These are phyloP conservation scores for Brachypodius melanocephalos DNA, from an alignment of 2,113 vertebrate species.

Conservation along the genomic window DNA sequence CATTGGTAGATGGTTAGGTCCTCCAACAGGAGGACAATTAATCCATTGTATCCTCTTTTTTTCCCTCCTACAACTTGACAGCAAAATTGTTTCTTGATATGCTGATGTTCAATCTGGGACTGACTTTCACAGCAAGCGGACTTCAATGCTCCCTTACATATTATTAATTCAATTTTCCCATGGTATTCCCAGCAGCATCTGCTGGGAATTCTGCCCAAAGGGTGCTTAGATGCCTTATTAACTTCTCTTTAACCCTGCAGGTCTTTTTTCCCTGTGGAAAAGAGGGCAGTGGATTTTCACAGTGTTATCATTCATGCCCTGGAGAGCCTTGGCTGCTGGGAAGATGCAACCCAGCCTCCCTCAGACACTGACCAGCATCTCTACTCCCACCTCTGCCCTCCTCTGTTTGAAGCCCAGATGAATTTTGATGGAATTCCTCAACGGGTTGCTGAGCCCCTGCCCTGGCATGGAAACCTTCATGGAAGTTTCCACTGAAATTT, in stretches of 20 bases:
- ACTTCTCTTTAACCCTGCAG: neutral
- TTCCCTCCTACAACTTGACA: neutral
- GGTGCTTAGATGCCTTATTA: accelerated
- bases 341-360: neutral
- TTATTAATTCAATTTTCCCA: neutral
- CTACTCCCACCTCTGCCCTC: neutral
- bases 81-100: neutral
- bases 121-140: neutral
- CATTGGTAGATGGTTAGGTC: neutral
- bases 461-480: neutral
- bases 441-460: neutral
- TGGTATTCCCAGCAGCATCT: neutral
- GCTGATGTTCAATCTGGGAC: neutral
- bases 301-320: neutral
- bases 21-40: neutral
- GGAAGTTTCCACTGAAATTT: slow-evolving; percentile 14
- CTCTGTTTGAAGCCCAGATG: neutral
- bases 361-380: neutral
- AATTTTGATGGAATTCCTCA: neutral
- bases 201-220: neutral
- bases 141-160: neutral
- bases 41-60: neutral
- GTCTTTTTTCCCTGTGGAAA: neutral
- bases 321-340: neutral
- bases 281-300: neutral